Conservation (phyloP, 92 coral and sea anemone species). For the Isaurus tuberculatus region DNA sequence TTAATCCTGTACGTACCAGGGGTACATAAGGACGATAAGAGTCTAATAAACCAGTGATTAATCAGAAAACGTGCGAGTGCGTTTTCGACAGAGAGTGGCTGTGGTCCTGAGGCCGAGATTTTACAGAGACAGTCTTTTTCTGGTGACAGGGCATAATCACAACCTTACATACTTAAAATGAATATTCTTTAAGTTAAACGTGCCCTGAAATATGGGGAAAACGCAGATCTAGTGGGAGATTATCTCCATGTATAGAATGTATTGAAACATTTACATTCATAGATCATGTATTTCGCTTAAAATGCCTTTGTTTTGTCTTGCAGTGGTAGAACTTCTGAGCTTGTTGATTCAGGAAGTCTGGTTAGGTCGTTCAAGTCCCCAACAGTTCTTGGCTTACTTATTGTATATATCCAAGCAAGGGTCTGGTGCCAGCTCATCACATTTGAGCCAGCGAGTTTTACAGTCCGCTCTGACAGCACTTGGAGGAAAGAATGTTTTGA, state of each 20-base stretch:
- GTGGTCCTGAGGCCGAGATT: too few species aligned
- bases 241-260: too few species aligned
- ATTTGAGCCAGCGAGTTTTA: background rate
- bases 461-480: background rate
- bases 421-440: background rate
- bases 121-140: too few species aligned
- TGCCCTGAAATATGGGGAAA: too few species aligned
- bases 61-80: constrained; percentile 1
- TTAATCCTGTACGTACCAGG: too few species aligned
- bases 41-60: background rate
- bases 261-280: too few species aligned
- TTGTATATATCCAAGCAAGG: background rate
- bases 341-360: constrained; percentile 1
- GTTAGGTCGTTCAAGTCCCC: background rate
- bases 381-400: background rate
- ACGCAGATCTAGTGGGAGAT: too few species aligned
- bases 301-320: background rate
- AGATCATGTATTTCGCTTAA: too few species aligned
- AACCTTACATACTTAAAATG: too few species aligned
- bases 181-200: too few species aligned
- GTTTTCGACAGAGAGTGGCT: constrained; percentile 14
- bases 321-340: background rate
- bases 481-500: background rate
- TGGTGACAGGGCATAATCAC: too few species aligned
- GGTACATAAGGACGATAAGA: too few species aligned